These are phyloP conservation scores for Perizoma affinitatum DNA, from an alignment of 2,888 invertebrate genomes.

Conservation along the genomic window DNA sequence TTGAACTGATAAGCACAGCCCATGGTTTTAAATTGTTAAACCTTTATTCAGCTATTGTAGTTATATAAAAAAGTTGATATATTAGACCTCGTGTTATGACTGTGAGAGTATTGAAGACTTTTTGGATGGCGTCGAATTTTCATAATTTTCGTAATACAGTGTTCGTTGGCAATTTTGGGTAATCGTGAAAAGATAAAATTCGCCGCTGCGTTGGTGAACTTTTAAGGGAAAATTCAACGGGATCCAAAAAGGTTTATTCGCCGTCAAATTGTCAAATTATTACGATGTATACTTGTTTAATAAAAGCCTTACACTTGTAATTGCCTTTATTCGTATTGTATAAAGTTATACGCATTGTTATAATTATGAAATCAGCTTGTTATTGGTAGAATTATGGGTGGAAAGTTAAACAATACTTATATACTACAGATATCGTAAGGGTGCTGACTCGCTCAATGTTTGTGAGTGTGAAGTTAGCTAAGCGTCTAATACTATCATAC, in stretches of 20 bases:
- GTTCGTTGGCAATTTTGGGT: background rate
- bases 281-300: slow-evolving; percentile 36
- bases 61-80: slow-evolving; percentile 37
- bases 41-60: slow-evolving; percentile 35
- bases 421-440: background rate
- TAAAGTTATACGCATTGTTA: slow-evolving; percentile 31
- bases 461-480: too few relatives aligned
- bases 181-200: background rate
- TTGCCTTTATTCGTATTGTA: slow-evolving; percentile 29
- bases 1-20: slow-evolving; percentile 35
- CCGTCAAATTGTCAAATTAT: slow-evolving; percentile 39
- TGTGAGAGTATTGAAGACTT: slow-evolving; percentile 12
- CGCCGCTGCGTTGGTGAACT: background rate
- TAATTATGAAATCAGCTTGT: slow-evolving; percentile 24
- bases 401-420: slow-evolving; percentile 10
- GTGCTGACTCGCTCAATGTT: too few relatives aligned
- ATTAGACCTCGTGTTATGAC: slow-evolving; percentile 33
- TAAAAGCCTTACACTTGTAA: slow-evolving; percentile 35
- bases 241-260: slow-evolving; percentile 21
- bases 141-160: too few relatives aligned
- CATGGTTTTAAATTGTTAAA: slow-evolving; percentile 25
- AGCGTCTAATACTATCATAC: too few relatives aligned
- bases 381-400: slow-evolving; percentile 20
- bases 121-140: slow-evolving; percentile 23
- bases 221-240: slow-evolving; percentile 17